Evolutionary conservation across 2,797 vertebrate species (phyloP), one percentile per base, ranked within the genome.

Genomic region (Gallinago stenura): DNA sequence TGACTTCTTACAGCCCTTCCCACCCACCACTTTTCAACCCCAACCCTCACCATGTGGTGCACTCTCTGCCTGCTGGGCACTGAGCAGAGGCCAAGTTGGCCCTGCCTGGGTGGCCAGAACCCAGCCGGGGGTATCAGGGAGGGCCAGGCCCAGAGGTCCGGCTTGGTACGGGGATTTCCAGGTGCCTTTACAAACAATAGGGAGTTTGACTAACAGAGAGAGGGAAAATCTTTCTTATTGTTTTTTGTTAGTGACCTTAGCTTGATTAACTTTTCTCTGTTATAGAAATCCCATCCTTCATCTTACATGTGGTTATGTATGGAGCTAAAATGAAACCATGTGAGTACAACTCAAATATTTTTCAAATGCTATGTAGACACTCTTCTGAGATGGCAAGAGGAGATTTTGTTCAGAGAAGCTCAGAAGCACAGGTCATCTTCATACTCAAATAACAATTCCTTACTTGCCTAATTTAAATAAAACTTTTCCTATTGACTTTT

Each of bases 21-120:
- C 9, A 10, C 5, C 25, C 19, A 35, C 26, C 25, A 21, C 19
- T 14, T 51, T 69, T 53, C 37, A 31, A 43, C 12, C 10, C 17
- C 9, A 19, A 3, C 6, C 4, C 13, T 53, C 0, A 2, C 15
- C n/a, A 3, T 11, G 31, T 2, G 1, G 17, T 69, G 62, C 26
- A 4, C 16, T 0, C 17, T 58, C 16, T 41, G 31, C 15, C 17
- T 2, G 11, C 37, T 9, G 21, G 22, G 10, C 1, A 0, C 31
- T 26, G 12, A 80, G 35, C 10, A 28, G 24, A 43, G 8, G 50
- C 6, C 9, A 19, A 24, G 17, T 14, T 53, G 19, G 17, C 6
- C 13, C 11, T 43, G 51, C 5, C 21, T 18, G 6, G 15, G 56
- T 2, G 1, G 8, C 37, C 14, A 48, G n/a, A 53, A 9, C 15